These are phyloP conservation scores for Nasonovia ribisnigri DNA, from an alignment of 2,888 invertebrate genomes.

Conservation along the genomic window DNA sequence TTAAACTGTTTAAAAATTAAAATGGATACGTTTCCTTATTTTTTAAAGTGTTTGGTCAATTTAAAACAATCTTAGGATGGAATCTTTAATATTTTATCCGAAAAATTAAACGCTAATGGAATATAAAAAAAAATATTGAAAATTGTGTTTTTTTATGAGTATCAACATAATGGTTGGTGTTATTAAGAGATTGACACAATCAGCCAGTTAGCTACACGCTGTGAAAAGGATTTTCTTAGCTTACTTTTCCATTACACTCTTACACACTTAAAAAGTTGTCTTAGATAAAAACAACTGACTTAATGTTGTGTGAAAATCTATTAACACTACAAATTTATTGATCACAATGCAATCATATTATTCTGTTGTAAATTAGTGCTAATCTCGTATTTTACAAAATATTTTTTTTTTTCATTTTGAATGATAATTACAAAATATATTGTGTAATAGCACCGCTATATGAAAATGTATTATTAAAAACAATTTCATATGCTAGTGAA, in stretches of 20 bases:
- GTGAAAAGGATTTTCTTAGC: neutral
- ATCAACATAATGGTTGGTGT: neutral
- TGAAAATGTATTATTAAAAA: neutral
- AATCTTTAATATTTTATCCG: neutral
- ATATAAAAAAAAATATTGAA: neutral
- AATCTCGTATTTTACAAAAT: neutral
- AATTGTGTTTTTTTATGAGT: neutral
- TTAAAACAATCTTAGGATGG: neutral
- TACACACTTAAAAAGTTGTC: too few relatives aligned
- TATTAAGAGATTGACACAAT: neutral
- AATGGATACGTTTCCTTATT: slow-evolving; percentile 8
- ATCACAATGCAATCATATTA: neutral
- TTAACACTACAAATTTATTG: neutral
- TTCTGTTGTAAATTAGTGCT: neutral
- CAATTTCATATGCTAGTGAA: neutral
- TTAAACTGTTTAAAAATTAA: slow-evolving; percentile 51
- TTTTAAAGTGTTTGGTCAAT: neutral
- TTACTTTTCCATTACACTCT: neutral
- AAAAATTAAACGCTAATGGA: neutral
- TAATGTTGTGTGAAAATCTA: neutral
- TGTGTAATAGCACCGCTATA: neutral
- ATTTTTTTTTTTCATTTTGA: neutral
- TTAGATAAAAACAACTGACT: neutral
- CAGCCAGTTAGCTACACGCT: neutral
- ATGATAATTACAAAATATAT: neutral